Percentiles rank a stretch among this genome's conserved stretches.
Conservation (phyloP, 2,888 invertebrate species). For the Lepidocyrtoides sp. region DNA sequence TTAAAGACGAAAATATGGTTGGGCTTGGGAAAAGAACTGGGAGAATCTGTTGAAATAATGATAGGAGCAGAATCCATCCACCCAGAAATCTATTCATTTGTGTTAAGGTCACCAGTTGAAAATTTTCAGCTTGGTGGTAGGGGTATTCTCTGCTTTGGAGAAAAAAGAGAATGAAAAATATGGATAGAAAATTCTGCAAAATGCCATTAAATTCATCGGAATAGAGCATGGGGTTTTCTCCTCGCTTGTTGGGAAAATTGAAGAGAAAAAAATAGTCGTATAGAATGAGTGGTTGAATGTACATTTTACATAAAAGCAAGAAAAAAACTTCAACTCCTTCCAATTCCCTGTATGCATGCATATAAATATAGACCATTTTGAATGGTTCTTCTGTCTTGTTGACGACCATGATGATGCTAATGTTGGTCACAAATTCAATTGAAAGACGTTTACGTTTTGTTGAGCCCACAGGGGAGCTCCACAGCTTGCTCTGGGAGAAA, state of each 20-base stretch:
- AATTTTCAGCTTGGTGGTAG: neutral
- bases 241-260: neutral
- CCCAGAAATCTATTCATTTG: conserved; percentile 52
- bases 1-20: conserved; percentile 24
- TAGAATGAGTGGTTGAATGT: no score
- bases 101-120: conserved; percentile 34
- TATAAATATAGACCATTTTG: neutral
- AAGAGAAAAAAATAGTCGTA: neutral
- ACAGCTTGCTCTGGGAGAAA: neutral
- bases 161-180: neutral
- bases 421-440: conserved; percentile 64
- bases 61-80: neutral
- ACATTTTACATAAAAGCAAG: no score
- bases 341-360: neutral
- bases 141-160: neutral
- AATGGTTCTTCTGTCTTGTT: conserved; percentile 17
- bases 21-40: neutral
- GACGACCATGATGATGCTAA: conserved; percentile 48
- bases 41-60: conserved; percentile 38
- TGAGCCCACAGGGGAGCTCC: conserved; percentile 56
- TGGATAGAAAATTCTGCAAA: neutral
- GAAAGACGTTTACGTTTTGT: conserved; percentile 49
- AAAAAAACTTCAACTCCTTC: no score
- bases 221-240: neutral
- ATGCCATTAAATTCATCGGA: conserved; percentile 18